Evolutionary conservation across 2,888 invertebrate species (phyloP), one percentile per base, ranked within the genome.

Genomic region (Caradrina kadenii): DNA sequence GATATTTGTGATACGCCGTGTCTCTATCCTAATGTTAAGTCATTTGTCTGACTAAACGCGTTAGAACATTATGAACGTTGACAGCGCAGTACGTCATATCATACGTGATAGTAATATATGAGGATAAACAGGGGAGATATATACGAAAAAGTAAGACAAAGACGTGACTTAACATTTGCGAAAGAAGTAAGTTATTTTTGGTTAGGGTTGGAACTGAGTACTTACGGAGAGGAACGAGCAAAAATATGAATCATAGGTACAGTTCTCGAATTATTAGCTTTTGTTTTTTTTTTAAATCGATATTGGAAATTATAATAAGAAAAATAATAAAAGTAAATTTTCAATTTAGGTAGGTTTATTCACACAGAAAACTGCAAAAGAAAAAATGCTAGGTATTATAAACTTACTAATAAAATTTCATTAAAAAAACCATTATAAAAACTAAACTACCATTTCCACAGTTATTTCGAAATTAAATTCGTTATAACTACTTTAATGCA

Each of bases 11-110:
- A 80, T 73, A 79, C 76, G 60, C 59, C 15, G 22, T 63, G 74
- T 86, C 79, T 83, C 53, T 42, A 54, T 45, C 58, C 59, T 82
- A 70, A 82, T 82, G 76, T 76, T 68, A 73, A 83, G 85, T 85
- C 80, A 89, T 91, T 90, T 88, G 87, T 90, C 87, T 85, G 83
- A 88, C 88, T 86, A 88, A 87, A 87, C 88, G 81, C 83, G 82
- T 76, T 75, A 69, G 76, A 80, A 86, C 85, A 87, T 89, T 89
- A 89, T 86, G 84, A 87, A 82, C 85, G 85, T 85, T 87, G 91
- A 90, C 90, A 87, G 79, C 63, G 76, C 83, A 86, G 82, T 87
- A 75, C 76, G 85, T 89, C 89, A 89, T 87, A 66, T 67, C 83
- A 86, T 85, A 88, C 83, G 80, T 78, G 81, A 69, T 65, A 48